These are phyloP conservation scores for Pipistrellus kuhlii DNA, from an alignment of 2,797 vertebrate species.

Conservation along the genomic window DNA sequence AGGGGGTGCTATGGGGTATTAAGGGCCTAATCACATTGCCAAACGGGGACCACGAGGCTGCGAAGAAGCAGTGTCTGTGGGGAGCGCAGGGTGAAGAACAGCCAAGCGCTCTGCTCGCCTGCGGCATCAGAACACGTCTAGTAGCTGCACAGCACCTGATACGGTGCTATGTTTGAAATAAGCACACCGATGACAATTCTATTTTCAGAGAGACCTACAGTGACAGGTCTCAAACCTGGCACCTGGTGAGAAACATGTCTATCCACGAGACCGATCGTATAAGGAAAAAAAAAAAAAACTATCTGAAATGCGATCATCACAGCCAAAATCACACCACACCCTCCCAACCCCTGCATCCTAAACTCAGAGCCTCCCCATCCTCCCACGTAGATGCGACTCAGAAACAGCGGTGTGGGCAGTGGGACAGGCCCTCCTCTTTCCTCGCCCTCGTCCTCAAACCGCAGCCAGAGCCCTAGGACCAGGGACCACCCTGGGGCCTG, in stretches of 20 bases:
- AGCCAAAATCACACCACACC: background rate
- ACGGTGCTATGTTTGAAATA: background rate
- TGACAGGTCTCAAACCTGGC: background rate
- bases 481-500: background rate
- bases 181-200: conserved; percentile 17
- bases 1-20: background rate
- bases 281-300: background rate
- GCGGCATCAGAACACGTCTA: background rate
- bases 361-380: background rate
- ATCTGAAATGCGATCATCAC: background rate
- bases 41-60: background rate
- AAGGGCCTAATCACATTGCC: background rate
- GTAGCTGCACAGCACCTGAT: background rate
- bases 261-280: background rate
- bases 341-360: background rate
- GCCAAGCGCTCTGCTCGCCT: background rate
- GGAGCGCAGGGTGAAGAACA: background rate
- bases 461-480: background rate
- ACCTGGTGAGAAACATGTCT: conserved; percentile 42
- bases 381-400: background rate
- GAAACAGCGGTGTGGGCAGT: background rate
- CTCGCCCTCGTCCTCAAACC: background rate
- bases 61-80: background rate
- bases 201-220: conserved; percentile 48
- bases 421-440: background rate